phyloP scores from a whole-genome alignment of 1,140 invertebrate species.

The Thalassaphorura encarpata region DNA sequence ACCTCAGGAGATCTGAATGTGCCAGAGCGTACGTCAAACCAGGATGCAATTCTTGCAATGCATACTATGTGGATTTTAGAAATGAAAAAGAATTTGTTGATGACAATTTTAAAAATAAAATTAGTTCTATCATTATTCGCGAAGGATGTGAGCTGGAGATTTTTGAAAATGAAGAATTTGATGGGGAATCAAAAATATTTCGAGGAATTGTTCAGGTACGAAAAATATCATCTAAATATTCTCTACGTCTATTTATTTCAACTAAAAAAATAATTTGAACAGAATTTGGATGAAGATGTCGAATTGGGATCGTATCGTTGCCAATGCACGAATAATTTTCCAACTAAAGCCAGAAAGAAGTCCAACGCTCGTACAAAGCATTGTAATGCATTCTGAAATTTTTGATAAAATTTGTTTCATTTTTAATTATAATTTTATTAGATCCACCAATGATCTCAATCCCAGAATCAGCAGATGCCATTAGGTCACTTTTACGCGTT shows the following conservation, averaged over 20 bases:
- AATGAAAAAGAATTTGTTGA: background rate
- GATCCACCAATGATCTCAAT: conserved; percentile 10
- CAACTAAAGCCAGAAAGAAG: background rate
- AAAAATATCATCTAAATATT: background rate
- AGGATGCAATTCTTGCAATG: conserved; percentile 10
- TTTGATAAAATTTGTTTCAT: background rate
- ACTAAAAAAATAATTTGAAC: background rate
- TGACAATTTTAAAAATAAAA: background rate
- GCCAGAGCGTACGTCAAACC: conserved; percentile 7
- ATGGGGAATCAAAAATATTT: conserved; percentile 6
- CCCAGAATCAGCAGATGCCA: background rate
- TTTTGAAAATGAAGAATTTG: conserved; percentile 12
- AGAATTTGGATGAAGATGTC: background rate
- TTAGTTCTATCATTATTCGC: conserved; percentile 3
- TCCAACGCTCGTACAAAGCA: too few relatives aligned
- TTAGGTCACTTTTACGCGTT: background rate
- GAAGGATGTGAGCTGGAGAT: conserved; percentile 7
- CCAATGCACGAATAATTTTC: background rate
- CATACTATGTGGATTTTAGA: conserved; percentile 10
- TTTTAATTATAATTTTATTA: background rate
- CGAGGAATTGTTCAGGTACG: too few relatives aligned
- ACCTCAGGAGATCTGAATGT: conserved; percentile 11
- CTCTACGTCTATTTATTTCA: background rate
- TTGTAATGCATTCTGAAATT: background rate
- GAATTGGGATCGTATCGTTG: background rate